phyloP scores from a whole-genome alignment of 2,888 invertebrate genomes.

The Antheraea yamamai region DNA sequence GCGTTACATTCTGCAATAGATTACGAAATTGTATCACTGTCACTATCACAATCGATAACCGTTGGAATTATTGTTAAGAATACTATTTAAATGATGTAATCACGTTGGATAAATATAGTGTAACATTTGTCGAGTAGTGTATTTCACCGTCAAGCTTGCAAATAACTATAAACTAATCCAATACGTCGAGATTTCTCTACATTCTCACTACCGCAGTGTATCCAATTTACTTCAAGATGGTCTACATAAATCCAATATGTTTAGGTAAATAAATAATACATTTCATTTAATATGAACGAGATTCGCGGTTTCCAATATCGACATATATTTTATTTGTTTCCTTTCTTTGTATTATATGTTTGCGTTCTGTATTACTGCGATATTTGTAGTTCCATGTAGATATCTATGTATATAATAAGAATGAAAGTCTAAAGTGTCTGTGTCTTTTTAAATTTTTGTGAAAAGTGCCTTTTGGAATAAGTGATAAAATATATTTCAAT shows the following conservation, averaged over 20 bases:
- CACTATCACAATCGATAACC: too few relatives aligned
- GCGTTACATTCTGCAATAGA: too few relatives aligned
- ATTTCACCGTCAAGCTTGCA: neutral
- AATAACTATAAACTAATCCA: neutral
- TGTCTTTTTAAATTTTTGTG: too few relatives aligned
- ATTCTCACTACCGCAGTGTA: neutral
- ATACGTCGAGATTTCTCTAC: neutral
- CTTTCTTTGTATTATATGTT: neutral
- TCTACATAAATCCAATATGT: conserved; percentile 10
- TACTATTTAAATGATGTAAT: neutral
- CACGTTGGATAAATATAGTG: neutral
- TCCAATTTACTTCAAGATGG: conserved; percentile 5
- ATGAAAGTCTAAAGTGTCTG: too few relatives aligned
- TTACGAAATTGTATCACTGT: too few relatives aligned
- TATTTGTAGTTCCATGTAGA: neutral
- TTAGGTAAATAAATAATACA: conserved; percentile 11
- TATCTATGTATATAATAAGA: neutral
- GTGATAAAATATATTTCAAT: too few relatives aligned
- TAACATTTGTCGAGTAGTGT: neutral
- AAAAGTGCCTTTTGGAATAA: too few relatives aligned
- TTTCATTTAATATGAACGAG: conserved; percentile 10
- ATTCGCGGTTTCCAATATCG: conserved; percentile 6
- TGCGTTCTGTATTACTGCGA: neutral
- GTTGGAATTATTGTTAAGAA: neutral
- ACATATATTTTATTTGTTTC: neutral